Conservation (phyloP, 2,113 vertebrate genomes). For the Tylochromis polylepis region DNA sequence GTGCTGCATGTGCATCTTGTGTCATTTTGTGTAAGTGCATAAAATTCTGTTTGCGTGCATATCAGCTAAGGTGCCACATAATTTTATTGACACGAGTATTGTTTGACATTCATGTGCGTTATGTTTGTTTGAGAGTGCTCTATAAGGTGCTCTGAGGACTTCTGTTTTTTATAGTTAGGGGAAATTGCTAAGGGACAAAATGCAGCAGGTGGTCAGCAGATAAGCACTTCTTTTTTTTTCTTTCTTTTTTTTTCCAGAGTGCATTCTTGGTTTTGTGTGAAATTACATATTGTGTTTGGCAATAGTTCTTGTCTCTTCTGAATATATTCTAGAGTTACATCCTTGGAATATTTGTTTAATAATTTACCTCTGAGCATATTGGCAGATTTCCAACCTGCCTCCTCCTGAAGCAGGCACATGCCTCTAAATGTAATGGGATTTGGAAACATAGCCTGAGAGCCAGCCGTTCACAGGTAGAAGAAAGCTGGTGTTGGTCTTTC, state of each 20-base stretch:
- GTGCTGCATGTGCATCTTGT: neutral
- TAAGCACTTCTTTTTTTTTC: neutral
- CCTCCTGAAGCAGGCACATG: neutral
- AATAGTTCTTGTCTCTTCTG: neutral
- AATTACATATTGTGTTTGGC: conserved; percentile 1
- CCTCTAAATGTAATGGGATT: conserved; percentile 3
- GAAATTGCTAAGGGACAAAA: neutral
- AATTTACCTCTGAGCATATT: conserved; percentile 8
- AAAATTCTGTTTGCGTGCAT: neutral
- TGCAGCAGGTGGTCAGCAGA: conserved; percentile 5
- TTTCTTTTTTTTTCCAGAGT: neutral
- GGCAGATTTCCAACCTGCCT: neutral
- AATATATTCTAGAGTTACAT: neutral
- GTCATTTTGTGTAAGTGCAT: neutral
- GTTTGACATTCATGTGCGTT: neutral
- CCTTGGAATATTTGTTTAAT: neutral
- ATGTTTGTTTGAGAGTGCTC: neutral
- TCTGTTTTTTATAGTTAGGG: neutral
- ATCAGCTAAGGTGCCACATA: neutral
- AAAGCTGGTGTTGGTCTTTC: neutral
- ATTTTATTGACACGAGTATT: neutral
- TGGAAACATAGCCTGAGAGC: conserved; percentile 9
- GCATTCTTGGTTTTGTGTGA: neutral
- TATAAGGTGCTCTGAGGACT: neutral
- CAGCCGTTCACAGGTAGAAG: neutral